Evolutionary conservation across 2,113 vertebrate species (phyloP).

Genomic region (Urocynchramus pylzowi): DNA sequence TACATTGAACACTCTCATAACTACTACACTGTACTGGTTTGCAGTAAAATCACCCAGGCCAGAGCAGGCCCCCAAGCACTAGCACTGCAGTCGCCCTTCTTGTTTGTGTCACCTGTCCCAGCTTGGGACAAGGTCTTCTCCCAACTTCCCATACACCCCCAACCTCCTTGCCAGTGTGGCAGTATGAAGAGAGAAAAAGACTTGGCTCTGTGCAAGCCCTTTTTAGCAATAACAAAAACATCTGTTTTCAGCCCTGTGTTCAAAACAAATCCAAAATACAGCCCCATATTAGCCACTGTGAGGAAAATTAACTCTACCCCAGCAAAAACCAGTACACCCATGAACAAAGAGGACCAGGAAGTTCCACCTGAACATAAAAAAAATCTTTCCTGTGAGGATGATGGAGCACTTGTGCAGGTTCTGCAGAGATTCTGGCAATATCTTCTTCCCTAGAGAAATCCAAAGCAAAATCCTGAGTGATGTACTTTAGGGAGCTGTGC

Average conservation of each 20-base stretch:
- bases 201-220: not conserved
- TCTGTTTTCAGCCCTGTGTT: not conserved
- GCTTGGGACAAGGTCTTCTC: not conserved
- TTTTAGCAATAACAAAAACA: not conserved
- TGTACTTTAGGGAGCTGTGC: not conserved
- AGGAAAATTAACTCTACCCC: not conserved
- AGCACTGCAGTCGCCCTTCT: not conserved
- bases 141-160: fast-evolving
- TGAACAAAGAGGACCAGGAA: not conserved
- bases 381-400: not conserved
- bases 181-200: not conserved
- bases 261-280: not conserved
- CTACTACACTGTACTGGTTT: not conserved
- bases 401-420: not conserved
- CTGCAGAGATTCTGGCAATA: not conserved
- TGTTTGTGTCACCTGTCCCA: not conserved
- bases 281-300: not conserved
- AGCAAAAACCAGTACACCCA: not conserved
- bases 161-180: not conserved
- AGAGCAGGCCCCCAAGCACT: fast-evolving
- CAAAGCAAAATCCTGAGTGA: not conserved
- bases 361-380: not conserved
- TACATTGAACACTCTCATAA: not conserved
- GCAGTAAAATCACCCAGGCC: not conserved
- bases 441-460: not conserved